Conservation (phyloP, 1,140 invertebrate genomes). For the Dufourea novaeangliae region DNA sequence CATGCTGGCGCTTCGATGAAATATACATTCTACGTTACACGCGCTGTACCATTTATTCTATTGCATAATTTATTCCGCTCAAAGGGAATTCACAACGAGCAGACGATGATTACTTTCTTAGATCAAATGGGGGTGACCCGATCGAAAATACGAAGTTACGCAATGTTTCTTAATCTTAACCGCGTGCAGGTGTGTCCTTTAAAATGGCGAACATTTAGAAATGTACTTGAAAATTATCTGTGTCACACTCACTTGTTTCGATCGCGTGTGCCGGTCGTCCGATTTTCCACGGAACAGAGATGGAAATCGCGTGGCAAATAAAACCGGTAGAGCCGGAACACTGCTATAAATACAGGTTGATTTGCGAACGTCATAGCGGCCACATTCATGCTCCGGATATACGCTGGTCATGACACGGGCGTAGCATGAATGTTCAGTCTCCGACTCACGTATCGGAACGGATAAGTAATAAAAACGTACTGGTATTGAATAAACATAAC, state of each 20-base stretch:
- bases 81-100: background rate
- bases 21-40: constrained; percentile 36
- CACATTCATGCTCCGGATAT: constrained; percentile 18
- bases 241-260: background rate
- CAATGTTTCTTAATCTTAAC: no score
- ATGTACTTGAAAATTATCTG: no score
- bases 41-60: constrained; percentile 34
- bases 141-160: no score
- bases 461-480: no score
- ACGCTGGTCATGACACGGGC: constrained; percentile 25
- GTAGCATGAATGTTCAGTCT: constrained; percentile 8
- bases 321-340: constrained; percentile 20
- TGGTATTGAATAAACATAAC: no score
- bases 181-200: no score
- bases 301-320: constrained; percentile 17
- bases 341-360: constrained; percentile 47
- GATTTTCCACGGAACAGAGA: constrained; percentile 18
- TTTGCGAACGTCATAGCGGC: constrained; percentile 30
- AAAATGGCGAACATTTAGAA: no score
- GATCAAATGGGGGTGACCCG: no score
- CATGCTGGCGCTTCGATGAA: constrained; percentile 48
- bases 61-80: constrained; percentile 43
- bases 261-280: background rate
- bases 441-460: no score
- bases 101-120: background rate